Conservation (phyloP, 2,888 invertebrate genomes). For the Lottia scabra region DNA sequence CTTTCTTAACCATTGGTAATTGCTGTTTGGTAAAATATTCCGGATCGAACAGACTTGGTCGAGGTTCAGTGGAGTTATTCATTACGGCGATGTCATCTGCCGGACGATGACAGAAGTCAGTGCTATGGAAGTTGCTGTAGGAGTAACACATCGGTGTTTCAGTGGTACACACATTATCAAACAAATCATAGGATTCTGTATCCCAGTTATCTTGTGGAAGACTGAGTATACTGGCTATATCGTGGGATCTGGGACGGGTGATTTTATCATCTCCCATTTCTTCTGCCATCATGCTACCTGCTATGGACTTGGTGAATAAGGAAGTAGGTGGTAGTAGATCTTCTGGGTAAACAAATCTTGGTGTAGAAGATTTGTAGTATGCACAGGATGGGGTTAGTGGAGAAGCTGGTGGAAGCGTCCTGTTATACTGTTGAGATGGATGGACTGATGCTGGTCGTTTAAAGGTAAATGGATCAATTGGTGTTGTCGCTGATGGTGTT, state of each 20-base stretch:
- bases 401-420: neutral
- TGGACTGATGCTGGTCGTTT: neutral
- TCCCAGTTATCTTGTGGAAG: neutral
- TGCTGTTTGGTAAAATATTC: too few species aligned
- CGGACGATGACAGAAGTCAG: too few species aligned
- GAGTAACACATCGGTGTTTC: too few species aligned
- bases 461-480: neutral
- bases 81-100: too few species aligned
- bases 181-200: neutral
- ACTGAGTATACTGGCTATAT: neutral
- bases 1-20: too few species aligned
- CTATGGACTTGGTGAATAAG: neutral
- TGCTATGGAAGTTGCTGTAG: too few species aligned
- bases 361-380: neutral
- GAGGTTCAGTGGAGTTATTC: too few species aligned
- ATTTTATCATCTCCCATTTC: neutral
- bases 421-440: neutral
- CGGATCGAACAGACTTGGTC: too few species aligned
- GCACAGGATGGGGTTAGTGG: neutral
- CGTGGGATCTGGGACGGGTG: neutral
- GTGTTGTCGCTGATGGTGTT: neutral
- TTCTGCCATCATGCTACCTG: neutral
- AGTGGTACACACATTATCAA: neutral
- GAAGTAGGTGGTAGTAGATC: neutral
- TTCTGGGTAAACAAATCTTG: neutral